Base-by-base conservation (phyloP, 1,140 invertebrate species). In the Lamellibrachia luymesi region DNA sequence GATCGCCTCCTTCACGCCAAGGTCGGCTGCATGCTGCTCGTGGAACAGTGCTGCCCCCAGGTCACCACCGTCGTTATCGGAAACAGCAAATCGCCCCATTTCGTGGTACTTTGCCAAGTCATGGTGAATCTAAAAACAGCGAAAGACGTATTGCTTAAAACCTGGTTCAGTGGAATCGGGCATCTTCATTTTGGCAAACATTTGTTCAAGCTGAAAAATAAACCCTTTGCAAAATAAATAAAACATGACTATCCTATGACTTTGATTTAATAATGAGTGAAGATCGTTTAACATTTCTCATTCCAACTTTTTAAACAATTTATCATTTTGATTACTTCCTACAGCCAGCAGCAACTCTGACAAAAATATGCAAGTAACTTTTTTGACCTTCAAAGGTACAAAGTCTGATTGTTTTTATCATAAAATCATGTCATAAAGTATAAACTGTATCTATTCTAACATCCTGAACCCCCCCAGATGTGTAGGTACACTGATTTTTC, bases 101-200 rank as follows among this genome's bases (percentile, higher is more conserved):
- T 97, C 97, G 94, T 97, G 97, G 94, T 97, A 97, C 93, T 97
- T 97, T 17, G 97, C 96, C 94, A 97, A 94, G 93, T 97, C 97
- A 93, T 97, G 96, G 95, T 97, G 97, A 94, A 97, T 96, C 96
- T 97, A 95, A 91, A 93, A 89, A 51, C 64, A 91, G 64, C 5
- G 27, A 50, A 93, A 90, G 17, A 8, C 10, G 38, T 89, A 13
- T 13, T n/a, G 8, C 4, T 90, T 38, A 64, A 90, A 89, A 38
- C 10, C 51, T 92, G 50, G 6, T 92, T 5, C 2, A 8, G 25
- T 50, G 25, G 92, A 38, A 38, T 92, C 25, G 51, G 22, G 27
- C 13, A 10, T 80, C 2, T 80, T 80, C 25, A 56, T 56, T 56
- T 13, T 56, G 52, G 52, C 52, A 56, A 56, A 56, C 52, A 6